These are phyloP conservation scores for Cartodere bifasciata DNA, from an alignment of 2,888 invertebrate species.

Conservation along the genomic window DNA sequence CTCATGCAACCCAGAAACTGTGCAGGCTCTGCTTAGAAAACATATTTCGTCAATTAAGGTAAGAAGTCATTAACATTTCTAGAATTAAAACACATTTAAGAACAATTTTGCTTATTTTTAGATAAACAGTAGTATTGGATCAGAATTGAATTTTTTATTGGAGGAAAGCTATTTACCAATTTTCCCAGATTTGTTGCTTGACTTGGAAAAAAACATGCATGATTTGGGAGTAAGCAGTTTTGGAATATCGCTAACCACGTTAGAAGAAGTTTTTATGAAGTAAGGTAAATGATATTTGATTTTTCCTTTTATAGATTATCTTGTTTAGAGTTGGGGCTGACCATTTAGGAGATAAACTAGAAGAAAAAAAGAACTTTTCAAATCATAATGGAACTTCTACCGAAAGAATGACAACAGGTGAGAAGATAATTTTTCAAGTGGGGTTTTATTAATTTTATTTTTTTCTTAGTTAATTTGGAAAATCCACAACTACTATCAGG, in stretches of 20 bases:
- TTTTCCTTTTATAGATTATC: too few species aligned
- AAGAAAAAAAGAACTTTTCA: too few species aligned
- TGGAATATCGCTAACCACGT: constrained; percentile 67
- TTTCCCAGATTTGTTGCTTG: constrained; percentile 53
- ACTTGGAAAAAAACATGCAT: constrained; percentile 45
- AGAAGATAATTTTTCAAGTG: too few species aligned
- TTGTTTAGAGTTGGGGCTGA: too few species aligned
- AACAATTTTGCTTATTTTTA: constrained; percentile 9
- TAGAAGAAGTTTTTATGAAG: constrained; percentile 80
- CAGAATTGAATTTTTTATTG: constrained; percentile 56
- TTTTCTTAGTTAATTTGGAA: too few species aligned
- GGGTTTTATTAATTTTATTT: too few species aligned
- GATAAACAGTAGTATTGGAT: constrained; percentile 56
- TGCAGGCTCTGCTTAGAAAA: constrained; percentile 44
- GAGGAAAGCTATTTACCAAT: constrained; percentile 43
- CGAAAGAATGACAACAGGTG: too few species aligned
- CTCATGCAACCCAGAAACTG: constrained; percentile 34
- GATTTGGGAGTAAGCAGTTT: constrained; percentile 56
- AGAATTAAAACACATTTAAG: not conserved
- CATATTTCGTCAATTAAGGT: constrained; percentile 47
- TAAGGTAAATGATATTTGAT: too few species aligned
- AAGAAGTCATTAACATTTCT: constrained; percentile 3
- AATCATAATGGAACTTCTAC: too few species aligned
- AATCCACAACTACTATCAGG: constrained; percentile 17
- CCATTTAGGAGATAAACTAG: too few species aligned